Evolutionary conservation across 2,888 invertebrate genomes (phyloP), one percentile per base, ranked within the genome.

Genomic region (Limnephilus marmoratus): DNA sequence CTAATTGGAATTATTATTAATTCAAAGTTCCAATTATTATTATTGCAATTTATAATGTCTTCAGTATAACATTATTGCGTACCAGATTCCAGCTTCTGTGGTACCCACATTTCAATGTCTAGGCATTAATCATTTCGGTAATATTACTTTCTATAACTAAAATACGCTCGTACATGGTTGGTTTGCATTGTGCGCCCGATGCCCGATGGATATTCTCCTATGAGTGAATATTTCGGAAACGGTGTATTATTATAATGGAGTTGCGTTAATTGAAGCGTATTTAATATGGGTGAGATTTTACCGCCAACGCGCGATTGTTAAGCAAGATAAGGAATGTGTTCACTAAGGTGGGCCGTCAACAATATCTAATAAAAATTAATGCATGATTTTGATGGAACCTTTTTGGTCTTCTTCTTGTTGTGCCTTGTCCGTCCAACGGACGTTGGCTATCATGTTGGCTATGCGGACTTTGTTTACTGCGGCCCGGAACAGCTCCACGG

Each of bases 291-390:
- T 82, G 29, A 82, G 34, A 83, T 34, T 83, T 18, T 34, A 34
- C 68, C 68, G 68, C 31, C 82, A 83, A 83, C 18, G 82, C 31
- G 82, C 82, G 82, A 83, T 83, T 83, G 13, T 83, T 15, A 9
- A 34, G 82, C 82, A 83, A 83, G 82, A 83, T 29, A 83, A 83
- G 82, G 82, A 83, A 83, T 24, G 31, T 31, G 34, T 34, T 83
- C 15, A 24, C 24, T 5, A 34, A 34, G 31, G 31, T 37, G 31
- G 31, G 34, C 18, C 82, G 15, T 18, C 29, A 15, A 83, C 15
- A 34, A 12, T 81, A 31, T 12, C 45, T 45, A 45, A 45, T 45
- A 45, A 45, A 45, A 12, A 45, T 9, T 9, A 18, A 31, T 31
- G 29, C 9, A 29, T 53, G 3, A 29, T 53, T 53, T 53, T 53